Base-by-base conservation (phyloP, 2,113 vertebrate species). In the Dryoscopus gambensis region DNA sequence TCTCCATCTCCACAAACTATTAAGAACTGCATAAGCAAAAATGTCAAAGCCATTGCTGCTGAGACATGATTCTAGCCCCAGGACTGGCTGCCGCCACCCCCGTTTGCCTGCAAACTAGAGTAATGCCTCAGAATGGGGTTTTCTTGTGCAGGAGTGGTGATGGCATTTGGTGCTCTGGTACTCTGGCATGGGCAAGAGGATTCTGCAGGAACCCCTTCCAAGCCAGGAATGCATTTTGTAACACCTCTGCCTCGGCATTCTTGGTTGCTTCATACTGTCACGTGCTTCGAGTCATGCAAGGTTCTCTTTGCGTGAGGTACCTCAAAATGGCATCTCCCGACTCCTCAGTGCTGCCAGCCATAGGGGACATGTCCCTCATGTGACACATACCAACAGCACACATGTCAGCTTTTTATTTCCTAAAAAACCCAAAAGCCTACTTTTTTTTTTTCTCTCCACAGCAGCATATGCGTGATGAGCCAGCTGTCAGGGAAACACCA, bases 151-250 rank as follows among this genome's bases (percentile, higher is more conserved):
- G 52, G 46, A 16, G 6, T 35, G 18, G 12, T 6, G 31, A 62
- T 6, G 40, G 37, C 31, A 55, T 42, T 77, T 23, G 12, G 25
- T 69, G 35, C 37, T 40, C 55, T 55, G 25, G 14, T 76, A 35
- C 24, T 7, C 27, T 5, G 13, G 49, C 23, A 25, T 0, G 2
- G 25, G 19, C 0, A 0, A 27, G 10, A 25, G 11, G 9, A 60
- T 18, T 18, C 84, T 31, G 3, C 1, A 68, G 39, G 25, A 68
- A 63, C 8, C 22, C 30, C 27, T 27, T 13, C 35, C n/a, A 9
- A 1, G 1, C 15, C 69, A 69, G 18, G 18, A 77, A 64, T 4
- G 49, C 5, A 13, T 76, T 63, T 31, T 35, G 14, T 44, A 75
- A 59, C 63, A 15, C 3, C 46, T 52, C 14, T 22, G 21, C 19